Base-by-base conservation (phyloP, 1,140 invertebrate genomes). In the Anoplolepis gracilipes region DNA sequence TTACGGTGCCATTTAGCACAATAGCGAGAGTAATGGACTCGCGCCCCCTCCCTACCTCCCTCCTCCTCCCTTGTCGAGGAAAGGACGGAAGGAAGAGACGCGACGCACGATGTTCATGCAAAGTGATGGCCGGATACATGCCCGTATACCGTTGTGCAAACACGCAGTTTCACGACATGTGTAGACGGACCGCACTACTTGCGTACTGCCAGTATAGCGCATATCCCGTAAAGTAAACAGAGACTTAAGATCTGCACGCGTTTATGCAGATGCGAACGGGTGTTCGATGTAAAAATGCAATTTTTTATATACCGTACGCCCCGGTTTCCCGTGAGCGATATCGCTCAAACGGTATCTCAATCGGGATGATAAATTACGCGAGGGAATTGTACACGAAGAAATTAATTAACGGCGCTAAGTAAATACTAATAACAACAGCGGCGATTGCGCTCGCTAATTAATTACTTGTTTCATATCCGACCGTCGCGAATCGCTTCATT, bases 1-100 rank as follows among this genome's bases (percentile, higher is more conserved):
- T 25, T 42, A 25, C 33, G 28, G 59, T 55, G 25, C 42, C 28
- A 57, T 70, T 88, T 87, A 49, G 70, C 87, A 87, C 87, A 88
- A 76, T 64, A 72, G 53, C n/a, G 33, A 22, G 67, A 85, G 61
- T 64, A 87, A 85, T 79, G 53, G 69, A 70, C 42, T 69, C 62
- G 42, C 0, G 16, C 33, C 2, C 16, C 36, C 55, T 53, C 33
- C 46, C 16, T n/a, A n/a, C n/a, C n/a, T n/a, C 33, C 2, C 16
- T 25, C 55, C 39, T 25, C 46, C 16, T n/a, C 57, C 30, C 25
- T 70, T 19, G 25, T 36, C 10, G 13, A 0, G 67, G 8, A 49
- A n/a, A 75, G 16, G 64, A 33, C 65, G 67, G 64, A 79, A 75
- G 57, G 59, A 70, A 85, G 67, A 61, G 76, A 72, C 28, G 69